Percentiles rank a stretch among this genome's conserved stretches.
These are phyloP conservation scores for Trididemnum nubilum DNA, from an alignment of 23 tunicate species.

Conservation along the genomic window DNA sequence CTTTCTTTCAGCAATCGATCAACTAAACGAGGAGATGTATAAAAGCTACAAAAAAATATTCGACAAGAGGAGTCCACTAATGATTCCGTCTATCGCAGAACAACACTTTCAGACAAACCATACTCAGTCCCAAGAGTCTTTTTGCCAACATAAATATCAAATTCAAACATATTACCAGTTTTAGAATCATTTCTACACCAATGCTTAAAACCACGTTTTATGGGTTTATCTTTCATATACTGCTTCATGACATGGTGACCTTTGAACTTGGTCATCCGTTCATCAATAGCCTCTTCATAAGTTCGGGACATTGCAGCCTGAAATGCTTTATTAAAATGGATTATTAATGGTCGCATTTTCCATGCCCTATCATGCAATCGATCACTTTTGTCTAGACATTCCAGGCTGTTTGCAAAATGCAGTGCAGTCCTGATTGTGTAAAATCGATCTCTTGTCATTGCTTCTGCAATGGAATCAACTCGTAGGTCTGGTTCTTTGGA, in stretches of 20 bases:
- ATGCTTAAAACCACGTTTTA: no score
- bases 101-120: conserved; percentile 18
- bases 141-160: conserved; percentile 12
- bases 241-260: not conserved
- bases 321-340: no score
- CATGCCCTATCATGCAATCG: not conserved
- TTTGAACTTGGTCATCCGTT: not conserved
- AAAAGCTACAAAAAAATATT: conserved; percentile 27
- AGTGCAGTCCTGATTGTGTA: not conserved
- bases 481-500: not conserved
- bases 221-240: no score
- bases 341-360: not conserved
- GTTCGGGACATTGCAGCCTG: not conserved
- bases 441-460: not conserved
- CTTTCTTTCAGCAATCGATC: conserved; percentile 17
- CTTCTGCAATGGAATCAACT: not conserved
- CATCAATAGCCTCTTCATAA: not conserved
- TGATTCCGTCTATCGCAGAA: conserved; percentile 5
- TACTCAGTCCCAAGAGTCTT: not conserved
- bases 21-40: conserved; percentile 15
- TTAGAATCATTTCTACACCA: no score
- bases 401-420: not conserved
- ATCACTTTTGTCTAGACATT: not conserved
- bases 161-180: conserved; percentile 22
- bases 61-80: not conserved